Evolutionary conservation across 2,113 vertebrate species (phyloP).

Genomic region (Ciconia boyciana): DNA sequence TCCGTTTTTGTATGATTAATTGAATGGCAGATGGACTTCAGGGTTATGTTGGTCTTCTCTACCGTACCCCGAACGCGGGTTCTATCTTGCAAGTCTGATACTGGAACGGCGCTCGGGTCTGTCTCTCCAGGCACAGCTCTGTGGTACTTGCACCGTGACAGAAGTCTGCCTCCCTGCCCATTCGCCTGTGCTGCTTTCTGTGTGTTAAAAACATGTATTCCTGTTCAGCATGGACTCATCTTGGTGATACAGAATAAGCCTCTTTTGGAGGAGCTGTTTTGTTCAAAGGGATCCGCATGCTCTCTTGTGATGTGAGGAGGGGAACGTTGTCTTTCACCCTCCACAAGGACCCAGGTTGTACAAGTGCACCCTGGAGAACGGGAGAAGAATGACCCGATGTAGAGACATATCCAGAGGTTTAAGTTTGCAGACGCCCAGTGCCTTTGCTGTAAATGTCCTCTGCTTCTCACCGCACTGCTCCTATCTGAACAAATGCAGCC

Average conservation of each 20-base stretch:
- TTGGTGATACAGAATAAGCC: background rate
- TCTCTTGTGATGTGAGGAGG: background rate
- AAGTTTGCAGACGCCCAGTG: background rate
- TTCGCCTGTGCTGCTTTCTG: background rate
- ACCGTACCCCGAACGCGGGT: rapidly evolving
- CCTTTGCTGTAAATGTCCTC: background rate
- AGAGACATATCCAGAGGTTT: background rate
- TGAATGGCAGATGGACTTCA: background rate
- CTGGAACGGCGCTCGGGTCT: rapidly evolving
- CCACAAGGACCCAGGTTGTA: background rate
- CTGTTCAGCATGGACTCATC: background rate
- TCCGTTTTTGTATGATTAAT: background rate
- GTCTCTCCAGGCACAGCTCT: background rate
- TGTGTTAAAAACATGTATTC: background rate
- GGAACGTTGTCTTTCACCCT: background rate
- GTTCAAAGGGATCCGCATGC: background rate
- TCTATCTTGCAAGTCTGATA: background rate
- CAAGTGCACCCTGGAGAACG: background rate
- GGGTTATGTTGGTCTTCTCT: background rate
- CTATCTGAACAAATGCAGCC: background rate
- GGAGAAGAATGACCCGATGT: background rate
- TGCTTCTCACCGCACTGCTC: background rate
- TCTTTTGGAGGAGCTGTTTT: background rate
- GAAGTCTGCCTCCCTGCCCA: background rate
- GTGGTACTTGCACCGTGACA: background rate